Base-by-base conservation (phyloP, 2,888 invertebrate species). In the Cordylochernes scorpioides region DNA sequence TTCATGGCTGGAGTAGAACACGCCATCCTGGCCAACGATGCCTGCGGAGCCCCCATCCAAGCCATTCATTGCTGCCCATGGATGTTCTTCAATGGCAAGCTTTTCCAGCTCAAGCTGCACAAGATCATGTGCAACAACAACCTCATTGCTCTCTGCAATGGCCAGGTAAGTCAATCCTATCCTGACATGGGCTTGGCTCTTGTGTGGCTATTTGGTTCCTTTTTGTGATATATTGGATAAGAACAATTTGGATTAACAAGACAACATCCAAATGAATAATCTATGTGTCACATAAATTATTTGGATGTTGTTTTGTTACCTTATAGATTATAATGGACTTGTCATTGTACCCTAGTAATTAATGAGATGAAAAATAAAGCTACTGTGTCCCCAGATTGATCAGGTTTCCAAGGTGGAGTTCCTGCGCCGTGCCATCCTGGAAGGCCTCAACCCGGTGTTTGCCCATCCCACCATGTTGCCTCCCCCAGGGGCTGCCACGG, bases 1-100 rank as follows among this genome's bases (percentile, higher is more conserved):
- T 74, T 82, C 50, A 82, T 82, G 82, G 67, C 73, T 41, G 82
- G 84, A 19, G 71, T 82, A 8, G 82, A 84, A 52, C 71, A 69
- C 39, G 80, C 80, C 2, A 57, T 78, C 31, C 58, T 82, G 39
- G 80, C 77, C 12, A 84, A 84, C 53, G 84, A 84, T 55, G 78
- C 80, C 3, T 82, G 82, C 53, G 84, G 84, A 30, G 78, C 82
- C 24, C 84, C 84, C 17, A 66, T 84, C 42, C 80, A 80, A 1
- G 80, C 77, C 73, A 63, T 75, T 25, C 74, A 78, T 63, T 74
- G 75, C 42, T 74, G 77, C 44, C 82, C 82, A 2, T 84, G 82
- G 82, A 60, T 78, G 16, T 84, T 71, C 60, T 80, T 80, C 53
- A 82, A 84, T 56, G 84, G 84, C 18, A 84, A 82, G 56, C 60